phyloP scores from a whole-genome alignment of 2,113 vertebrate genomes.

The Oryzias melastigma region DNA sequence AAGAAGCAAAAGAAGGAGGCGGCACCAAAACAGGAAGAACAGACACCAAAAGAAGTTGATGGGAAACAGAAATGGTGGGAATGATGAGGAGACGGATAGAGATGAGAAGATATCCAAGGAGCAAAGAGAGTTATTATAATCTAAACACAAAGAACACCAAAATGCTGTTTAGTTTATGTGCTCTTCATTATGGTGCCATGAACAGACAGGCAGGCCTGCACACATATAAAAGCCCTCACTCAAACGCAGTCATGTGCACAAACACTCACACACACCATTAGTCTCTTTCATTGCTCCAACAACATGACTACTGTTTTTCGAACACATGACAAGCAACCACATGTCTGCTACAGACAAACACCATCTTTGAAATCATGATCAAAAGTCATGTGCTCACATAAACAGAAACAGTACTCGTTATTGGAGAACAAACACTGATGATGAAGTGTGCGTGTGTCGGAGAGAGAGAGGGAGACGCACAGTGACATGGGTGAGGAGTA shows the following conservation, averaged over 20 bases:
- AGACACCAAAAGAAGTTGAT: slow-evolving; percentile 35
- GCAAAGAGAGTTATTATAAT: slow-evolving; percentile 77
- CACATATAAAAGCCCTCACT: slow-evolving; percentile 39
- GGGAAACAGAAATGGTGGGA: slow-evolving; percentile 47
- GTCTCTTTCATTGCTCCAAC: slow-evolving; percentile 40
- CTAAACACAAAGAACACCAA: slow-evolving; percentile 65
- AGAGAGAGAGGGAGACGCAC: slow-evolving; percentile 50
- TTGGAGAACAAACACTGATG: slow-evolving; percentile 73
- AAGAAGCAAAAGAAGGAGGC: slow-evolving; percentile 28
- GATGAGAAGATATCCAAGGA: slow-evolving; percentile 68
- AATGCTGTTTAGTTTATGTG: slow-evolving; percentile 68
- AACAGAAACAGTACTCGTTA: slow-evolving; percentile 75
- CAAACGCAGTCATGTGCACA: slow-evolving; percentile 19
- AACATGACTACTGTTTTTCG: slow-evolving; percentile 33
- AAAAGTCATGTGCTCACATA: slow-evolving; percentile 71
- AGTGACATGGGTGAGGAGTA: slow-evolving; percentile 66
- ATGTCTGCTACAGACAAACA: slow-evolving; percentile 39
- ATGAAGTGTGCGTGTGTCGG: slow-evolving; percentile 34
- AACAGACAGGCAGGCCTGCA: slow-evolving; percentile 61
- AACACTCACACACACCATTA: slow-evolving; percentile 15
- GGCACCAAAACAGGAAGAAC: slow-evolving; percentile 35
- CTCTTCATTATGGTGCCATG: slow-evolving; percentile 65
- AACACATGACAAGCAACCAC: slow-evolving; percentile 40
- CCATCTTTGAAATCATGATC: slow-evolving; percentile 50
- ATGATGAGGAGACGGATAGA: slow-evolving; percentile 59